Percentiles rank a stretch among this genome's conserved stretches.
Evolutionary conservation across 2,797 vertebrate genomes (phyloP).

Genomic region (Miopithecus talapoin): DNA sequence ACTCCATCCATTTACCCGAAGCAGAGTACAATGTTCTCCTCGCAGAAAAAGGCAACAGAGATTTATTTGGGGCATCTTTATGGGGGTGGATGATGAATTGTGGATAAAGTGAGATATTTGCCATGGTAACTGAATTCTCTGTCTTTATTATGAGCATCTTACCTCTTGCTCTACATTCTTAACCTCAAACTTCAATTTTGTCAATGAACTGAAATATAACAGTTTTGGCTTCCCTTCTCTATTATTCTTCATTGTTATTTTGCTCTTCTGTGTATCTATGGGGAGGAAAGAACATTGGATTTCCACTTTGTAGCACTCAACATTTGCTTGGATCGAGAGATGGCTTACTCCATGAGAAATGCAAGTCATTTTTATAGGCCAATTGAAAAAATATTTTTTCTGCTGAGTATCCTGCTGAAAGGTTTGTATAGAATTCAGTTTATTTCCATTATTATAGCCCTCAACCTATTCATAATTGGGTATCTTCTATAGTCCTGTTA

Average conservation of each 20-base stretch:
- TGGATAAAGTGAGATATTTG: neutral
- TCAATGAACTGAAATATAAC: neutral
- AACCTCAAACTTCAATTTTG: conserved; percentile 4
- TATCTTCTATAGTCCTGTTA: neutral
- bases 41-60: neutral
- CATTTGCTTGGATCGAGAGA: neutral
- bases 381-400: neutral
- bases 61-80: neutral
- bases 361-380: neutral
- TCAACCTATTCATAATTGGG: neutral
- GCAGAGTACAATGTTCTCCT: neutral
- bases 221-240: neutral
- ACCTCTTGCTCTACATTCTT: neutral
- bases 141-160: neutral
- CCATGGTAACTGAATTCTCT: neutral
- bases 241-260: neutral
- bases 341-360: neutral
- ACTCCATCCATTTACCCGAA: neutral
- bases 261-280: neutral
- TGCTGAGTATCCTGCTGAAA: neutral
- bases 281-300: neutral
- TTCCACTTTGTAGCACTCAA: neutral
- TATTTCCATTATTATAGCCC: neutral
- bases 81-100: neutral
- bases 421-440: neutral